Evolutionary conservation across 2,113 vertebrate species (phyloP).

Genomic region (Varanus salvator): DNA sequence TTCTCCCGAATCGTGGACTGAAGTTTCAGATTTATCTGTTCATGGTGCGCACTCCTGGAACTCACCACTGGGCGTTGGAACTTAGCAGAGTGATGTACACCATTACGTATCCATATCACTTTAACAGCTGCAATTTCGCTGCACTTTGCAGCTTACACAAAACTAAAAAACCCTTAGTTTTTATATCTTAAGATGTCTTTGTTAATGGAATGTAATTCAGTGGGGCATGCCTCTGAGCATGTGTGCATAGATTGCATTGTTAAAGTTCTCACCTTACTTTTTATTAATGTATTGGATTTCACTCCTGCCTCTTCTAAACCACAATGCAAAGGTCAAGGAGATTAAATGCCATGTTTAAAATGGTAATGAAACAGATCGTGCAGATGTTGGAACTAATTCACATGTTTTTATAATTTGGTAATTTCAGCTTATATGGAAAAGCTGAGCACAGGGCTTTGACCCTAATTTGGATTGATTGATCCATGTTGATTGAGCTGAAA

Average conservation of each 20-base stretch:
- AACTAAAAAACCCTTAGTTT: too few relatives aligned
- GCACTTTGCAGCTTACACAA: too few relatives aligned
- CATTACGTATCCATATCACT: too few relatives aligned
- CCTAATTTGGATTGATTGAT: constrained; percentile 87
- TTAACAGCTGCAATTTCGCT: too few relatives aligned
- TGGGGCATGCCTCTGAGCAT: not conserved
- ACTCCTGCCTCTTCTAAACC: constrained; percentile 39
- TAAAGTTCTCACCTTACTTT: constrained; percentile 45
- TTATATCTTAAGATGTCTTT: too few relatives aligned
- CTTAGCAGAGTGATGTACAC: too few relatives aligned
- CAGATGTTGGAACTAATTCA: constrained; percentile 54
- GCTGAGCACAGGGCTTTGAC: constrained; percentile 80
- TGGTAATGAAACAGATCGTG: constrained; percentile 50
- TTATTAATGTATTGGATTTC: constrained; percentile 41
- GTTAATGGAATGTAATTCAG: not conserved
- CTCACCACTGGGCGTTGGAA: too few relatives aligned
- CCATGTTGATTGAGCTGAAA: constrained; percentile 78
- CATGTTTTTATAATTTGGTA: constrained; percentile 65
- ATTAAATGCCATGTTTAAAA: constrained; percentile 67
- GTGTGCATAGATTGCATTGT: not conserved
- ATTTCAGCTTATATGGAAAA: constrained; percentile 69
- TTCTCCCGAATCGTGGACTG: too few relatives aligned
- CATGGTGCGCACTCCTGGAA: too few relatives aligned
- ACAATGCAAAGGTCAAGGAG: constrained; percentile 63
- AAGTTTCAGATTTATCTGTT: too few relatives aligned